A percentile compares a stretch with the other conserved stretches of the same genome.
Evolutionary conservation across 2,888 invertebrate species (phyloP).

Genomic region (Parnassius smintheus): DNA sequence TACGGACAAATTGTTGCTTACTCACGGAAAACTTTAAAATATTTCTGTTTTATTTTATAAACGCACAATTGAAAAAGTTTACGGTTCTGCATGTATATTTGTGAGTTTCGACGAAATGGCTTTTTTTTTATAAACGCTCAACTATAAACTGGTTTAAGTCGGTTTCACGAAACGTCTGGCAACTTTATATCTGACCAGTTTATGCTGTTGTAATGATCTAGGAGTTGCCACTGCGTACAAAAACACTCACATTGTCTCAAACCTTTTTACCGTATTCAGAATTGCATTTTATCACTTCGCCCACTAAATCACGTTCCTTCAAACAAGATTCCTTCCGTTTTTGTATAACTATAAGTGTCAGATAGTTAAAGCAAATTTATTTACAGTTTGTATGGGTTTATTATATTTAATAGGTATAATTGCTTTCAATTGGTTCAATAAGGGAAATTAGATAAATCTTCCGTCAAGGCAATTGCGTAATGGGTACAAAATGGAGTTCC

Average conservation of each 20-base stretch:
- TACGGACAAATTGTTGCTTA: constrained; percentile 19
- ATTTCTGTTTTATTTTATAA: constrained; percentile 33
- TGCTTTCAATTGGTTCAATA: constrained; percentile 3
- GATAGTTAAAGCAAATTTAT: constrained; percentile 3
- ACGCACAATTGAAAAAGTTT: constrained; percentile 13
- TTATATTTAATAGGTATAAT: background rate
- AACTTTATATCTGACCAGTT: constrained; percentile 75
- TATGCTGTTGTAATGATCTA: constrained; percentile 78
- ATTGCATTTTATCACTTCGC: constrained; percentile 64
- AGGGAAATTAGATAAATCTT: constrained; percentile 15
- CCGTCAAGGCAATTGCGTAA: constrained; percentile 7
- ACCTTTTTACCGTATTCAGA: constrained; percentile 61
- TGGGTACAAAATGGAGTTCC: constrained; percentile 39
- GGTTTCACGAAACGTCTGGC: constrained; percentile 60
- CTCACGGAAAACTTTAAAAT: background rate
- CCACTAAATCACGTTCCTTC: constrained; percentile 35
- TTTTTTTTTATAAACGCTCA: constrained; percentile 61
- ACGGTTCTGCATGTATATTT: constrained; percentile 12
- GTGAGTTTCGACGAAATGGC: constrained; percentile 31
- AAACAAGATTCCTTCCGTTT: constrained; percentile 9
- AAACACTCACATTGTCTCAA: constrained; percentile 71
- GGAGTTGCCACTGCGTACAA: constrained; percentile 64
- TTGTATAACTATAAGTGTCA: constrained; percentile 8
- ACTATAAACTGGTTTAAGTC: constrained; percentile 64
- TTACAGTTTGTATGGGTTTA: background rate